Conservation (phyloP, 2,113 vertebrate genomes). For the Platysteira castanea region DNA sequence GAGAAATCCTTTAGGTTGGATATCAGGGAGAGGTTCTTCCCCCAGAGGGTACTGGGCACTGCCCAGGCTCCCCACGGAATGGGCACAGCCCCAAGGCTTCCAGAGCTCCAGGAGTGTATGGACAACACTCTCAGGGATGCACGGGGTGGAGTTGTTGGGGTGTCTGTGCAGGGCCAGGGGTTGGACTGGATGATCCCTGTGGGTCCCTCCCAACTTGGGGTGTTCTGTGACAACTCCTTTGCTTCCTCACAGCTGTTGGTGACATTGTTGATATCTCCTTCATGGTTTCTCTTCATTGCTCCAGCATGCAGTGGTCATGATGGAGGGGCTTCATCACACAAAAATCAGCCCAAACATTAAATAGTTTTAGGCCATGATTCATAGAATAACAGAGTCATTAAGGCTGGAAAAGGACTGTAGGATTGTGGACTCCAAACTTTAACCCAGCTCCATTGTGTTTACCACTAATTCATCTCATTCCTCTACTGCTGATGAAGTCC, state of each 20-base stretch:
- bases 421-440: not conserved
- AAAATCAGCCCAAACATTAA: not conserved
- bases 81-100: fast-evolving
- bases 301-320: fast-evolving
- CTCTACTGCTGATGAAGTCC: not conserved
- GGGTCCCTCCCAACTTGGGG: not conserved
- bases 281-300: not conserved
- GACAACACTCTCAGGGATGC: fast-evolving
- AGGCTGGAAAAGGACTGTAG: not conserved
- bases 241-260: fast-evolving
- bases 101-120: not conserved
- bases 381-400: too few relatives aligned
- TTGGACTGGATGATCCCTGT: fast-evolving
- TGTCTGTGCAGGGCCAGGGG: not conserved
- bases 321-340: fast-evolving
- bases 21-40: not conserved
- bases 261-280: not conserved
- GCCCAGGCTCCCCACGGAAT: not conserved
- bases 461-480: not conserved
- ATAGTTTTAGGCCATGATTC: not conserved
- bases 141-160: not conserved
- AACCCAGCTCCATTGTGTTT: not conserved
- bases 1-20: not conserved
- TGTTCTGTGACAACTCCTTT: not conserved
- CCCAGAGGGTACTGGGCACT: not conserved